Evolutionary conservation across 2,888 invertebrate species (phyloP).

Genomic region (Parnassius orleans): DNA sequence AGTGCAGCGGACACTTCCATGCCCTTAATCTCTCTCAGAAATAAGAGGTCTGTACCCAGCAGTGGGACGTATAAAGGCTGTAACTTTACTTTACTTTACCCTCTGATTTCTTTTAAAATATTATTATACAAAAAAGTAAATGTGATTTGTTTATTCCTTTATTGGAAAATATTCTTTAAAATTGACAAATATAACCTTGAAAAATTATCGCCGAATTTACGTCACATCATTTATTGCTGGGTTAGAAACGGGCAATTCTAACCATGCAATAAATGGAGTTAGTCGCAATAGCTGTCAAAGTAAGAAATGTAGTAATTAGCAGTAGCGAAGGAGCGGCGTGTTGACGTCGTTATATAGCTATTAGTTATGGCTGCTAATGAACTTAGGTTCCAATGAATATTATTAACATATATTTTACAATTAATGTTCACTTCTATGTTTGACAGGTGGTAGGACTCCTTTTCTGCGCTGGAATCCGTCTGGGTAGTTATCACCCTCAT

Average conservation of each 20-base stretch:
- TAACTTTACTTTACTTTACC: no score
- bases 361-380: neutral
- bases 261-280: slow-evolving; percentile 18
- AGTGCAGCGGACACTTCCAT: no score
- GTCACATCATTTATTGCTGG: neutral
- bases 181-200: neutral
- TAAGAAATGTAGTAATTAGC: slow-evolving; percentile 16
- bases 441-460: neutral
- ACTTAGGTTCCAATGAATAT: slow-evolving; percentile 8
- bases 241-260: slow-evolving; percentile 1
- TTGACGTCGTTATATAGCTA: slow-evolving; percentile 9
- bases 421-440: slow-evolving; percentile 1
- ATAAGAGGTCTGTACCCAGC: no score
- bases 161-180: no score
- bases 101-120: no score
- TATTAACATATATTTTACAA: neutral
- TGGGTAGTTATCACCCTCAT: no score
- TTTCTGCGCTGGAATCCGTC: no score
- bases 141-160: no score
- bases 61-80: no score
- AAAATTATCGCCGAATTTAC: neutral
- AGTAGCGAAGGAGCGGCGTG: slow-evolving; percentile 9
- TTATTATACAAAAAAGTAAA: no score
- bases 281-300: slow-evolving; percentile 13
- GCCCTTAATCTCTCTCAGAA: no score